Percentiles rank a stretch among this genome's conserved stretches.
Conservation (phyloP, 2,888 invertebrate genomes). For the Hartigia nigra region DNA sequence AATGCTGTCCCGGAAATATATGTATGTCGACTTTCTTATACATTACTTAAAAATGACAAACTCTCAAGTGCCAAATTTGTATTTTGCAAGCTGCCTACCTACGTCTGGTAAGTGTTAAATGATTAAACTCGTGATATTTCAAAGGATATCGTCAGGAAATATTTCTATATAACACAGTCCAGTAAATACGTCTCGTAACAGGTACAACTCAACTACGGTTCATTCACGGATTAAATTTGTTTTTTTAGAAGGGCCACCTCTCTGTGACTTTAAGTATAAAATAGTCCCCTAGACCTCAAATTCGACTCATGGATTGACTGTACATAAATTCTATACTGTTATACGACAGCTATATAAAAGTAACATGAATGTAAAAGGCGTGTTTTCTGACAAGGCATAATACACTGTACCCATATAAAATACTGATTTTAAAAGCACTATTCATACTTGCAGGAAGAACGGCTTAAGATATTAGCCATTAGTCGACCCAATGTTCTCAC, state of each 20-base stretch:
- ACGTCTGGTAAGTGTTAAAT: neutral
- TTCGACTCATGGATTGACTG: neutral
- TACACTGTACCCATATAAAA: neutral
- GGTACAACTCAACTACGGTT: neutral
- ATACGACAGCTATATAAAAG: neutral
- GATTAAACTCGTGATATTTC: neutral
- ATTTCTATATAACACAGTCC: too few species aligned
- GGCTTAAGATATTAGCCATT: conserved; percentile 1
- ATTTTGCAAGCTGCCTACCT: neutral
- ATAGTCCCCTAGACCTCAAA: neutral
- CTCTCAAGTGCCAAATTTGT: neutral
- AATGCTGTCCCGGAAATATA: neutral
- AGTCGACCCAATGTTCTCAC: conserved; percentile 7
- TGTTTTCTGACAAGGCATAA: neutral
- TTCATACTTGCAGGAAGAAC: neutral
- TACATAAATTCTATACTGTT: neutral
- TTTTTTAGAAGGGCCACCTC: neutral
- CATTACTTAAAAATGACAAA: neutral
- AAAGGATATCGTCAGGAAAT: neutral
- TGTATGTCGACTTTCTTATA: neutral
- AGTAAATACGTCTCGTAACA: neutral
- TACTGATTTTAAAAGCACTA: neutral
- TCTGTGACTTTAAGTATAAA: neutral
- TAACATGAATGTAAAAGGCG: neutral
- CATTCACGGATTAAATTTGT: neutral